Evolutionary conservation across 2,888 invertebrate species (phyloP).

Genomic region (Drosophila vallismaia): DNA sequence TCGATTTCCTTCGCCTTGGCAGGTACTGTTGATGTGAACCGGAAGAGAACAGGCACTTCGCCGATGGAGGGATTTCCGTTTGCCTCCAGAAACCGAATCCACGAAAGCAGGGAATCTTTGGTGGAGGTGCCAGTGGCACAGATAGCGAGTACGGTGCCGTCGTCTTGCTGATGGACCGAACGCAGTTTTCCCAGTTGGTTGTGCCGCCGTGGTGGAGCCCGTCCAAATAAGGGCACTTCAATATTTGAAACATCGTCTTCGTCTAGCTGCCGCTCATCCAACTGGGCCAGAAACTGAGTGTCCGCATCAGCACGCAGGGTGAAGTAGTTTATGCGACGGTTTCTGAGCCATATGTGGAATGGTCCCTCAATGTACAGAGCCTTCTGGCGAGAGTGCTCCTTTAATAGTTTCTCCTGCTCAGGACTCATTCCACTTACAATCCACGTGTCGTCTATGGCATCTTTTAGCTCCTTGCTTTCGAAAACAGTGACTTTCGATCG

Average conservation of each 20-base stretch:
- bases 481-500: slow-evolving; percentile 88
- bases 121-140: slow-evolving; percentile 96
- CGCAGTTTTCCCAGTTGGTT: slow-evolving; percentile 84
- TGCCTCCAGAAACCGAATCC: slow-evolving; percentile 92
- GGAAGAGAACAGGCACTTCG: slow-evolving; percentile 93
- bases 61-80: slow-evolving; percentile 90
- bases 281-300: slow-evolving; percentile 82
- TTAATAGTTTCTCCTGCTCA: slow-evolving; percentile 89
- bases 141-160: slow-evolving; percentile 93
- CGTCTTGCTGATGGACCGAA: slow-evolving; percentile 95
- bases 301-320: slow-evolving; percentile 90
- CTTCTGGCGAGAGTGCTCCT: slow-evolving; percentile 86
- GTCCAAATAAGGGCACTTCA: slow-evolving; percentile 86
- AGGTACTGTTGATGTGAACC: slow-evolving; percentile 86
- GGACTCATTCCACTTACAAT: slow-evolving; percentile 94
- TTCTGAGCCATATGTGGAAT: slow-evolving; percentile 90
- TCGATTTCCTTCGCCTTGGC: slow-evolving; percentile 72
- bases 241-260: slow-evolving; percentile 90
- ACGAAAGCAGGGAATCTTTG: slow-evolving; percentile 95
- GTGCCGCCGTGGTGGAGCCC: slow-evolving; percentile 83
- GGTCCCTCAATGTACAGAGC: slow-evolving; percentile 94
- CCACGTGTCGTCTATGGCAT: slow-evolving; percentile 95
- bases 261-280: slow-evolving; percentile 84
- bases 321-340: slow-evolving; percentile 92
- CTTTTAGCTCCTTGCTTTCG: slow-evolving; percentile 88